A percentile compares a stretch with the other conserved stretches of the same genome.
Evolutionary conservation across 2,888 invertebrate genomes (phyloP).

Genomic region (Erpobdella octoculata): DNA sequence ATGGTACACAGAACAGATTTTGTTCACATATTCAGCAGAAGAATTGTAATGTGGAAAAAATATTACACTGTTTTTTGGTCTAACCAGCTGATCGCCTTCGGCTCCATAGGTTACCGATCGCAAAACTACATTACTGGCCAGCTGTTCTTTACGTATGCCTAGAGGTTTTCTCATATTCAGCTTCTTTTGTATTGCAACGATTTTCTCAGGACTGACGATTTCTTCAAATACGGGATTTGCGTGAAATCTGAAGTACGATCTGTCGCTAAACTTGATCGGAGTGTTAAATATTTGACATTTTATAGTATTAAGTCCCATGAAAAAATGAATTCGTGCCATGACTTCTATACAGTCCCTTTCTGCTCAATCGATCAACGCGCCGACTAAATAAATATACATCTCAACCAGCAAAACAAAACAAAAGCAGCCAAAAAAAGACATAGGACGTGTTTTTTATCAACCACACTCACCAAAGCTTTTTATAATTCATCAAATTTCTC

Average conservation of each 20-base stretch:
- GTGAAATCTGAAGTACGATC: background rate
- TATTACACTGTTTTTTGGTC: slow-evolving; percentile 15
- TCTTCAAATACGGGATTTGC: background rate
- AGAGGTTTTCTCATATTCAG: background rate
- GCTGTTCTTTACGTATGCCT: slow-evolving; percentile 9
- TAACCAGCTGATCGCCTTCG: background rate
- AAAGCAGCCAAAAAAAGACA: too few relatives aligned
- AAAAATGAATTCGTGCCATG: too few relatives aligned
- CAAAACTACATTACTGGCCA: background rate
- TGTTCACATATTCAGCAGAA: background rate
- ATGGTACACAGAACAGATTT: slow-evolving; percentile 14
- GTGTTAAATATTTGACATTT: background rate
- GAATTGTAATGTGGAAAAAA: slow-evolving; percentile 19
- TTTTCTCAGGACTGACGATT: background rate
- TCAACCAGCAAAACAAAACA: too few relatives aligned
- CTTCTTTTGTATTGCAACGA: background rate
- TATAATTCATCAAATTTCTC: too few relatives aligned
- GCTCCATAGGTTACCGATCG: background rate
- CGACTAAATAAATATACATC: too few relatives aligned
- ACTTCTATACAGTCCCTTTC: too few relatives aligned
- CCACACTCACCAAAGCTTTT: too few relatives aligned
- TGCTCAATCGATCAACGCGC: too few relatives aligned
- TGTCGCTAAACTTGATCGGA: background rate
- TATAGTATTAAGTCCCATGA: too few relatives aligned
- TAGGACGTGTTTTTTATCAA: too few relatives aligned